phyloP scores from a whole-genome alignment of 2,113 vertebrate species.

The Ursus arctos region DNA sequence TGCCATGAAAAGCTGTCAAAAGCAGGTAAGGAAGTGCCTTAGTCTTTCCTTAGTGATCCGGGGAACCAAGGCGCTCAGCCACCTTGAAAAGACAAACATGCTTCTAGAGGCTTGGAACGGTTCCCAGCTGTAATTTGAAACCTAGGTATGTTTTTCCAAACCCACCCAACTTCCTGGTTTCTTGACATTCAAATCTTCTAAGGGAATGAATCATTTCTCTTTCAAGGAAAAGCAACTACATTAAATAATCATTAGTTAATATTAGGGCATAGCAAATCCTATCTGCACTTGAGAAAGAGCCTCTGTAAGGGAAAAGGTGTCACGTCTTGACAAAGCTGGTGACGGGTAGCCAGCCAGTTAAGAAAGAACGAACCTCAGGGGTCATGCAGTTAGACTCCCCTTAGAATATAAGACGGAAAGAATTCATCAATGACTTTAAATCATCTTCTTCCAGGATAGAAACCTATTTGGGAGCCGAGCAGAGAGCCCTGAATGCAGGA shows the following conservation, averaged over 20 bases:
- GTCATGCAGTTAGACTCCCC: background rate
- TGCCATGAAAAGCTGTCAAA: too few species aligned
- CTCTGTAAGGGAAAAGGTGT: background rate
- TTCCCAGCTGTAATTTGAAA: background rate
- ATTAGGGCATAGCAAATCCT: background rate
- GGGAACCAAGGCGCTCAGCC: too few species aligned
- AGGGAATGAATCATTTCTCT: background rate
- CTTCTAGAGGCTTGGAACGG: background rate
- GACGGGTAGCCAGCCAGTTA: background rate
- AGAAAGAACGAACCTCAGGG: background rate
- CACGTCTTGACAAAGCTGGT: background rate
- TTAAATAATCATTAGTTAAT: background rate
- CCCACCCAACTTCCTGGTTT: background rate
- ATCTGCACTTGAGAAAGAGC: background rate
- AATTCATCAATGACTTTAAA: background rate
- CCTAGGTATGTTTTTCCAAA: background rate
- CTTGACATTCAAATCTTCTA: background rate
- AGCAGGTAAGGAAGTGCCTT: too few species aligned
- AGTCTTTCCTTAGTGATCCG: too few species aligned
- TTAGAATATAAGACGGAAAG: background rate
- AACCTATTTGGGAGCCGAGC: background rate
- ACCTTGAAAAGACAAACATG: background rate
- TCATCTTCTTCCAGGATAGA: background rate
- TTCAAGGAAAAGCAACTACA: background rate
- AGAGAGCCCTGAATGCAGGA: background rate